These are phyloP conservation scores for Lepeophtheirus nordmannii DNA, from an alignment of 2,888 invertebrate genomes.

Conservation along the genomic window DNA sequence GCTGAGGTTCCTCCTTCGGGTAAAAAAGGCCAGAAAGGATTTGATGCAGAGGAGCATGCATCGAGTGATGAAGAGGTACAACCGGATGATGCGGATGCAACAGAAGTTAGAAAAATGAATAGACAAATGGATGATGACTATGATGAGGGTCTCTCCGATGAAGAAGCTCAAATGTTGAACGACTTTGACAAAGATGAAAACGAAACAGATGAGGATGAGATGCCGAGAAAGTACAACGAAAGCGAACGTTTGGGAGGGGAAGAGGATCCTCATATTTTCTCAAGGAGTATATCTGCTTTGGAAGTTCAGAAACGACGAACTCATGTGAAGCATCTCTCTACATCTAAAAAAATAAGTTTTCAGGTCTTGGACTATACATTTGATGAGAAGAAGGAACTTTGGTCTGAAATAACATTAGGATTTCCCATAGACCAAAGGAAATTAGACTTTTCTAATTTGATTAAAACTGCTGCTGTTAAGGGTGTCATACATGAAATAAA, in stretches of 20 bases:
- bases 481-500: slow-evolving; percentile 63
- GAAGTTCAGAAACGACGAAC: slow-evolving; percentile 18
- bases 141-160: slow-evolving; percentile 21
- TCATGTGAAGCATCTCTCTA: slow-evolving; percentile 21
- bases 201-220: slow-evolving; percentile 21
- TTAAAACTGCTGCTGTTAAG: slow-evolving; percentile 51
- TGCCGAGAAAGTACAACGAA: not conserved
- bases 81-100: slow-evolving; percentile 36
- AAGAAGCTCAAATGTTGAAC: slow-evolving; percentile 22
- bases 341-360: not conserved
- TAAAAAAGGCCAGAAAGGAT: slow-evolving; percentile 27
- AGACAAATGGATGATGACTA: slow-evolving; percentile 22
- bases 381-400: slow-evolving; percentile 56
- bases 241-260: slow-evolving; percentile 5
- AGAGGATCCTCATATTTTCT: slow-evolving; percentile 14
- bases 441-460: slow-evolving; percentile 57
- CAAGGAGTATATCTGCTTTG: slow-evolving; percentile 13
- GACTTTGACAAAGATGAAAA: slow-evolving; percentile 26
- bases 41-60: slow-evolving; percentile 22
- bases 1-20: slow-evolving; percentile 28
- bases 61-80: slow-evolving; percentile 31
- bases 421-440: slow-evolving; percentile 44
- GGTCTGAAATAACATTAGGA: slow-evolving; percentile 66
- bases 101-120: slow-evolving; percentile 25
- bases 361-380: slow-evolving; percentile 49